Evolutionary conservation across 1,140 invertebrate genomes (phyloP).

Genomic region (Hermatobates lingyangjiaoensis): DNA sequence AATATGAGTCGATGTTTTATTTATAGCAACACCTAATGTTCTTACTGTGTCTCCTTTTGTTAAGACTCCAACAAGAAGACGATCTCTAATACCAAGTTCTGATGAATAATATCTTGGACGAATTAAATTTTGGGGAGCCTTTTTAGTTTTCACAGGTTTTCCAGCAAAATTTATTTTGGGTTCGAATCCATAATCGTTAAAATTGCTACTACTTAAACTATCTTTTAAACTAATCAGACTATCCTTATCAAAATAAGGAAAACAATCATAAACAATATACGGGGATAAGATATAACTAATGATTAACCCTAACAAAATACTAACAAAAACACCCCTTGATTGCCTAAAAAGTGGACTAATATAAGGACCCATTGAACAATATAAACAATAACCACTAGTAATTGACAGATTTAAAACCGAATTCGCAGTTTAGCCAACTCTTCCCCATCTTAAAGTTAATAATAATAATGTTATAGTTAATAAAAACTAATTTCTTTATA

Average conservation of each 20-base stretch:
- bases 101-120: constrained; percentile 81
- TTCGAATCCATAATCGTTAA: constrained; percentile 29
- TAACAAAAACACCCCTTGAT: not conserved
- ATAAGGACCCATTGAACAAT: not conserved
- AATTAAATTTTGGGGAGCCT: constrained; percentile 32
- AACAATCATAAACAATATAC: constrained; percentile 1
- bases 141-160: constrained; percentile 30
- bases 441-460: too few species aligned
- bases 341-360: not conserved
- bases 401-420: too few species aligned
- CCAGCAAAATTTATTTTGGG: constrained; percentile 32
- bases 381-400: too few species aligned
- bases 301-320: constrained; percentile 1
- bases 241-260: not conserved
- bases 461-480: too few species aligned
- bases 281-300: constrained; percentile 3
- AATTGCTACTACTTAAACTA: not conserved
- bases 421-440: too few species aligned
- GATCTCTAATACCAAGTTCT: constrained; percentile 75
- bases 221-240: not conserved
- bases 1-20: constrained; percentile 57
- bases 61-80: constrained; percentile 68
- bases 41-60: constrained; percentile 49
- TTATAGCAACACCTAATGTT: constrained; percentile 49
- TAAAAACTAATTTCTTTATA: too few species aligned